phyloP scores from a whole-genome alignment of 2,888 invertebrate species.

The Drosophila basisetae region DNA sequence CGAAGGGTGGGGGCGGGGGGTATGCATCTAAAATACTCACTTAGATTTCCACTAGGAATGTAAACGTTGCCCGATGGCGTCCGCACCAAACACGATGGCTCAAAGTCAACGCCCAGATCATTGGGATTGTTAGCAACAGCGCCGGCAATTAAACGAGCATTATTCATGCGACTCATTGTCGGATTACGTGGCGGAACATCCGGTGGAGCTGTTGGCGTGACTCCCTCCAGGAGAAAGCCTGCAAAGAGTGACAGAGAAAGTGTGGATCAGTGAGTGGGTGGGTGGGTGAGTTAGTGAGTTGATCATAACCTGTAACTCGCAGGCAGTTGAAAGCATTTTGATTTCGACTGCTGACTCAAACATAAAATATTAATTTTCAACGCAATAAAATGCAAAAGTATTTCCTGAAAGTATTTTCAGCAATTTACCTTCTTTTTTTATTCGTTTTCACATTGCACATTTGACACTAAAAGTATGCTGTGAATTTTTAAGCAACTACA shows the following conservation, averaged over 20 bases:
- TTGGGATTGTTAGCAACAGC: conserved; percentile 87
- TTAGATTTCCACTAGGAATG: conserved; percentile 93
- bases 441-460: conserved; percentile 33
- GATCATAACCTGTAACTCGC: conserved; percentile 11
- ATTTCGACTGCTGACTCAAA: conserved; percentile 3
- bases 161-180: conserved; percentile 96
- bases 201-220: conserved; percentile 90
- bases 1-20: background rate
- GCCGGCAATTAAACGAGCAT: conserved; percentile 94
- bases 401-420: conserved; percentile 22
- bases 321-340: conserved; percentile 10
- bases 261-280: conserved; percentile 1
- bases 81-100: conserved; percentile 95
- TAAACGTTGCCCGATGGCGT: conserved; percentile 97
- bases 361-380: conserved; percentile 43
- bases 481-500: conserved; percentile 65
- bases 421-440: conserved; percentile 17
- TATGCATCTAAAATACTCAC: conserved; percentile 84
- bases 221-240: conserved; percentile 95
- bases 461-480: conserved; percentile 57
- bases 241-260: conserved; percentile 80
- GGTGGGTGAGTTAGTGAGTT: background rate
- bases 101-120: conserved; percentile 91
- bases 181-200: conserved; percentile 96
- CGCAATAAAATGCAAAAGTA: conserved; percentile 29